These are phyloP conservation scores for Hyposmocoma kahamanoa DNA, from an alignment of 1,140 invertebrate genomes.

Conservation along the genomic window DNA sequence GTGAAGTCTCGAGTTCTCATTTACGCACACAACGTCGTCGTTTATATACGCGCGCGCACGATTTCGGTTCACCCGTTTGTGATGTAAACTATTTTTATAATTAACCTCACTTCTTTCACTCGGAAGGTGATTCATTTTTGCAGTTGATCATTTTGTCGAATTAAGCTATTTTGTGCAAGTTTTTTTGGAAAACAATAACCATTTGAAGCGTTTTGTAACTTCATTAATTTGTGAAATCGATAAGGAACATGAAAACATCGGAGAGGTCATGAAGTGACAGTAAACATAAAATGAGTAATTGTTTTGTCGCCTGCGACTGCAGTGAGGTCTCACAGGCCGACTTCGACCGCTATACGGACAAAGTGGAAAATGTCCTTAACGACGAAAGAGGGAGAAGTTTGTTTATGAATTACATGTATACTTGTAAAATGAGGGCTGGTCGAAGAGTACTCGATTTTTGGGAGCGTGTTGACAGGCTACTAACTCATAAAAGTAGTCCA, in stretches of 20 bases:
- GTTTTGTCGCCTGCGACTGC: slow-evolving; percentile 63
- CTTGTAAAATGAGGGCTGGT: slow-evolving; percentile 54
- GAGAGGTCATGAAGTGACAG: slow-evolving; percentile 23
- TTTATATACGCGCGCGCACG: slow-evolving; percentile 8
- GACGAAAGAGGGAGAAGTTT: slow-evolving; percentile 61
- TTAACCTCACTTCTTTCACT: slow-evolving; percentile 46
- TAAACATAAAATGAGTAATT: slow-evolving; percentile 60
- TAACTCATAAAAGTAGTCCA: slow-evolving; percentile 26
- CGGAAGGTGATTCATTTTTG: slow-evolving; percentile 33
- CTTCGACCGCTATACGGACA: slow-evolving; percentile 68
- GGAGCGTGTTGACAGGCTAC: slow-evolving; percentile 55
- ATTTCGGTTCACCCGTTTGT: slow-evolving; percentile 19
- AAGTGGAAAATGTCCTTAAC: slow-evolving; percentile 66
- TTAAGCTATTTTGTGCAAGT: slow-evolving; percentile 2
- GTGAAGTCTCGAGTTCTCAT: slow-evolving; percentile 16
- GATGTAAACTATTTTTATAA: slow-evolving; percentile 41
- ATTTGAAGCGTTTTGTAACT: not conserved
- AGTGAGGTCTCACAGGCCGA: slow-evolving; percentile 61
- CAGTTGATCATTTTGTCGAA: not conserved
- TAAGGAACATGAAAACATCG: slow-evolving; percentile 31
- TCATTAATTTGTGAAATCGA: slow-evolving; percentile 30
- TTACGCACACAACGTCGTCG: slow-evolving; percentile 3
- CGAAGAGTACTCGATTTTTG: slow-evolving; percentile 51
- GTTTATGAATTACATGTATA: slow-evolving; percentile 65
- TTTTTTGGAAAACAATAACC: not conserved